Conservation (phyloP, 1,140 invertebrate genomes). For the Brachionus koreanus region DNA sequence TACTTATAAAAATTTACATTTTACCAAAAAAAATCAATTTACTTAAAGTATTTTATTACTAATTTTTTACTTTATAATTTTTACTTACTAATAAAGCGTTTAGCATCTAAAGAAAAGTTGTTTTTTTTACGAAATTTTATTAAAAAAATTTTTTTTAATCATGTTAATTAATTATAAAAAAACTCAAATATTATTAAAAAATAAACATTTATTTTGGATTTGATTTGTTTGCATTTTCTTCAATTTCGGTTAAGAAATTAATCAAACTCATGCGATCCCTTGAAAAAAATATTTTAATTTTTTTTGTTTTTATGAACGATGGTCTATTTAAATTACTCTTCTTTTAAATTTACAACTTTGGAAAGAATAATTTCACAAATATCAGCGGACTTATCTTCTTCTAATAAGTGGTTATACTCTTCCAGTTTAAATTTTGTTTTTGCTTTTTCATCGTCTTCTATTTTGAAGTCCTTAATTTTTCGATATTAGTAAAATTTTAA, state of each 20-base stretch:
- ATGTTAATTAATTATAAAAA: neutral
- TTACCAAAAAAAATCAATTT: no score
- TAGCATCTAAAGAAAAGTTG: no score
- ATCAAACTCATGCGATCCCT: neutral
- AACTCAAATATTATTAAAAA: neutral
- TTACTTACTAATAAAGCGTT: no score
- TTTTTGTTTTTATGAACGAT: neutral
- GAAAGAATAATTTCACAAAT: neutral
- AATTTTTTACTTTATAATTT: no score
- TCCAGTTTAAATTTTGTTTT: neutral
- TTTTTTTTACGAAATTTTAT: no score
- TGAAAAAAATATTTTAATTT: neutral
- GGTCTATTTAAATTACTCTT: neutral
- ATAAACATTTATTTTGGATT: neutral
- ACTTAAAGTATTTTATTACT: no score
- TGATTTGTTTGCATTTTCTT: neutral
- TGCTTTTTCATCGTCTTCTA: neutral
- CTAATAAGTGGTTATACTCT: neutral
- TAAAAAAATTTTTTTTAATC: neutral
- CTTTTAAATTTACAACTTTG: neutral
- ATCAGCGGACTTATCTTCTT: neutral
- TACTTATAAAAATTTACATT: no score
- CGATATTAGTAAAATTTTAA: neutral
- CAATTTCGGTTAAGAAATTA: constrained; percentile 1
- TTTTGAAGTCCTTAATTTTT: neutral